Evolutionary conservation across 2,797 vertebrate genomes (phyloP).

Genomic region (Rhinella marina): DNA sequence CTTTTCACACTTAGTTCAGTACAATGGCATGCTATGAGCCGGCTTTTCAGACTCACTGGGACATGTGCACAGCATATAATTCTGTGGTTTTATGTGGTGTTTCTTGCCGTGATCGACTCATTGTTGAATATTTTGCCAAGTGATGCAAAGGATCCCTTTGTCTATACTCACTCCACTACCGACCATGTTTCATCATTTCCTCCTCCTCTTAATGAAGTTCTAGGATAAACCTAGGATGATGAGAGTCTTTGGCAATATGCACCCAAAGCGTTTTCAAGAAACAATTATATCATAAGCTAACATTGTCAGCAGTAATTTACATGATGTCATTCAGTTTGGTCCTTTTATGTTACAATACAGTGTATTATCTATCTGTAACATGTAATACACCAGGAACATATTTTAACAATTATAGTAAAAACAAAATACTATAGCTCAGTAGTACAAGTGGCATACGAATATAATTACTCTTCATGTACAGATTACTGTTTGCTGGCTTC

Average conservation of each 20-base stretch:
- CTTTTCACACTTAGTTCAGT: slow-evolving; percentile 31
- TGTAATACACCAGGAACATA: background rate
- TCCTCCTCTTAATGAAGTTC: background rate
- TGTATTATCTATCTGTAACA: background rate
- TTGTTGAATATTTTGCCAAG: slow-evolving; percentile 17
- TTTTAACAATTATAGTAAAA: slow-evolving; percentile 4
- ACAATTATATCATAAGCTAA: background rate
- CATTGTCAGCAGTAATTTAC: background rate
- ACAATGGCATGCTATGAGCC: background rate
- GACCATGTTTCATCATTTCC: background rate
- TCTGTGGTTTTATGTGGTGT: slow-evolving; percentile 31
- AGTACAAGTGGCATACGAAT: background rate
- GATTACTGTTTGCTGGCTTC: background rate
- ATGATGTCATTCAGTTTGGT: background rate
- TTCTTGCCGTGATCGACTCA: background rate
- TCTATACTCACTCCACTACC: background rate
- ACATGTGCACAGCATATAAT: slow-evolving; percentile 12
- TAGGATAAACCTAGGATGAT: background rate
- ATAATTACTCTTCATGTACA: background rate
- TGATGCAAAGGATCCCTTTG: background rate
- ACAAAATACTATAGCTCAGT: background rate
- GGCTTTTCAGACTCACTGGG: background rate
- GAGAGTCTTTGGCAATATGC: background rate
- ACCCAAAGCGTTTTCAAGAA: background rate
- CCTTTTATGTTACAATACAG: background rate